These are phyloP conservation scores for Aphis craccivora DNA, from an alignment of 1,140 invertebrate genomes.

Conservation along the genomic window DNA sequence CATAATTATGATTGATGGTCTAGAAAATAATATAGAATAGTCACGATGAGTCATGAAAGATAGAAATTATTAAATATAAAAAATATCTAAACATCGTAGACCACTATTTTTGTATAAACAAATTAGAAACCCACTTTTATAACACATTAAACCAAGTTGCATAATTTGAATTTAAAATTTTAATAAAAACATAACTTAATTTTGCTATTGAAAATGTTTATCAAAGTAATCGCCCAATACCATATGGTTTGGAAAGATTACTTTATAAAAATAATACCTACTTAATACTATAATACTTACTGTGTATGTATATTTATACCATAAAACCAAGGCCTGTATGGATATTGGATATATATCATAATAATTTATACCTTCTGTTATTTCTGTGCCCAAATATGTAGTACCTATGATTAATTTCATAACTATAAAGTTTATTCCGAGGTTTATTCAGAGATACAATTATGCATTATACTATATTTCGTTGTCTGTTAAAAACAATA, in stretches of 20 bases:
- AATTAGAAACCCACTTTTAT: neutral
- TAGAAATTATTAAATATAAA: neutral
- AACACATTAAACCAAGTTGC: neutral
- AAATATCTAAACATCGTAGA: neutral
- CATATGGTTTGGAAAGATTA: neutral
- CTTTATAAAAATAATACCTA: neutral
- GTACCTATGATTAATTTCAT: conserved; percentile 4
- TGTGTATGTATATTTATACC: neutral
- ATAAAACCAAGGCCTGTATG: neutral
- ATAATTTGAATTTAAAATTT: neutral
- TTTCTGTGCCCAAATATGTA: neutral
- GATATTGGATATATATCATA: neutral
- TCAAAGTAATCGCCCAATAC: neutral
- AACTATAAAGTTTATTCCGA: neutral
- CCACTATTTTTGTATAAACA: neutral
- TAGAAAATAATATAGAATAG: neutral
- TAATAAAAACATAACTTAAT: neutral
- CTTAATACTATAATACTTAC: neutral
- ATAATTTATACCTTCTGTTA: neutral
- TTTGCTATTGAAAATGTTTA: neutral
- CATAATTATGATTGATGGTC: conserved; percentile 12
- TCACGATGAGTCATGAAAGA: neutral
- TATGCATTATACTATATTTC: neutral
- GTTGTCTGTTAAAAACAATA: neutral
- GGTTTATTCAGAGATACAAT: neutral